Evolutionary conservation across 1,140 invertebrate genomes (phyloP), one percentile per base, ranked within the genome.

Genomic region (Metaphire vulgaris): DNA sequence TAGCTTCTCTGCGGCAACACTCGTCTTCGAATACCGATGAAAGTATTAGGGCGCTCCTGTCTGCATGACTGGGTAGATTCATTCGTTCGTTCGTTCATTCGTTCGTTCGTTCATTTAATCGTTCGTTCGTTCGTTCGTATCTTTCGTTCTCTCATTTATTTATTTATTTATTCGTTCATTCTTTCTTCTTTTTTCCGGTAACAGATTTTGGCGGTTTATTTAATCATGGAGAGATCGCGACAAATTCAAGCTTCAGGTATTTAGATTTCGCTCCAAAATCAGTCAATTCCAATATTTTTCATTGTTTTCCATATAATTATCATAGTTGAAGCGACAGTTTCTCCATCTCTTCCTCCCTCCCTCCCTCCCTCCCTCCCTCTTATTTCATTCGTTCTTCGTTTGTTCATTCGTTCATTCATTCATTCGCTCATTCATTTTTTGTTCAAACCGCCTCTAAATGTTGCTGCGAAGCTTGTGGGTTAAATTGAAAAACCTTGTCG

Each of bases 91-190:
- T n/a, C 41, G 41, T 56, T 56, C 41, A 56, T 6, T 56, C 41
- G 41, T 56, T 56, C 41, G 41, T 56, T n/a, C 41, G 41, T 56
- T 21, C 41, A 12, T 56, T 21, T 21, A 12, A 12, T 21, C 41
- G 41, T 56, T 56, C 41, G 41, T 56, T 56, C 41, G 41, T 56
- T 56, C 41, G 41, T 56, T 56, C 41, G 41, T 56, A 56, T n/a
- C 41, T 6, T 56, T 56, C 41, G 41, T 56, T 56, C 41, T 56
- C 41, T 56, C 41, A 56, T 56, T 56, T 56, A 56, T 56, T 21
- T 56, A 56, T 56, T 56, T 56, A 6, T 56, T 56, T 56, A 21
- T 56, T 56, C 21, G 6, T 56, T 56, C 21, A 12, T 21, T 56
- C 21, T 56, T 21, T 56, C 6, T 56, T 56, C 6, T 56, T 21